These are phyloP conservation scores for Xanthorhoe spadicearia DNA, from an alignment of 2,888 invertebrate genomes.

Conservation along the genomic window DNA sequence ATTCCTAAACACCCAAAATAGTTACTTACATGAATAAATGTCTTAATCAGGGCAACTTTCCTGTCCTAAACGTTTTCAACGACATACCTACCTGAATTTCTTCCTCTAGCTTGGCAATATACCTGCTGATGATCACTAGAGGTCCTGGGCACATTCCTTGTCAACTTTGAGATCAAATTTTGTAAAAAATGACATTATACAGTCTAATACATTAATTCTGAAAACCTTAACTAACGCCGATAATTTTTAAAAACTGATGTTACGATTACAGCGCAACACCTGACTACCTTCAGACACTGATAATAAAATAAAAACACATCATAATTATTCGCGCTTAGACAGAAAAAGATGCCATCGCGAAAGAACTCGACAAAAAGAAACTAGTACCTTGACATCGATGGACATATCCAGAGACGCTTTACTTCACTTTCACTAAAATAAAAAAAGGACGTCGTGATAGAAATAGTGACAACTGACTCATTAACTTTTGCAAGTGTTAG, in stretches of 20 bases:
- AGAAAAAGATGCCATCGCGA: background rate
- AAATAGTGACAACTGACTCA: background rate
- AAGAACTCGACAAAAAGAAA: no score
- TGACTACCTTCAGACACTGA: conserved; percentile 7
- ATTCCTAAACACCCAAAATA: conserved; percentile 6
- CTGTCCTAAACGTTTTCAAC: conserved; percentile 4
- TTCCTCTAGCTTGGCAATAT: background rate
- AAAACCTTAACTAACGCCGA: background rate
- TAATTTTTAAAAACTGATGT: conserved; percentile 4
- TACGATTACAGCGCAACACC: conserved; percentile 23
- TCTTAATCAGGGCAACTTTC: background rate
- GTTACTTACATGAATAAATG: background rate
- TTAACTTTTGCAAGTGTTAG: background rate
- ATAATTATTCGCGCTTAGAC: no score
- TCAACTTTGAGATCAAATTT: background rate
- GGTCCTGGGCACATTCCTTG: background rate
- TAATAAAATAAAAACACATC: background rate
- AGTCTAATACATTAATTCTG: background rate
- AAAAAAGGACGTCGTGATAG: no score
- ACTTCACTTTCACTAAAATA: no score
- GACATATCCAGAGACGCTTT: no score
- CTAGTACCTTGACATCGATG: no score
- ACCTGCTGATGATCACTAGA: background rate
- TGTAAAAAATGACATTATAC: background rate
- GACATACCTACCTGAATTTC: background rate